phyloP scores from a whole-genome alignment of 1,140 invertebrate genomes.

The Ostrea denselamellosa region DNA sequence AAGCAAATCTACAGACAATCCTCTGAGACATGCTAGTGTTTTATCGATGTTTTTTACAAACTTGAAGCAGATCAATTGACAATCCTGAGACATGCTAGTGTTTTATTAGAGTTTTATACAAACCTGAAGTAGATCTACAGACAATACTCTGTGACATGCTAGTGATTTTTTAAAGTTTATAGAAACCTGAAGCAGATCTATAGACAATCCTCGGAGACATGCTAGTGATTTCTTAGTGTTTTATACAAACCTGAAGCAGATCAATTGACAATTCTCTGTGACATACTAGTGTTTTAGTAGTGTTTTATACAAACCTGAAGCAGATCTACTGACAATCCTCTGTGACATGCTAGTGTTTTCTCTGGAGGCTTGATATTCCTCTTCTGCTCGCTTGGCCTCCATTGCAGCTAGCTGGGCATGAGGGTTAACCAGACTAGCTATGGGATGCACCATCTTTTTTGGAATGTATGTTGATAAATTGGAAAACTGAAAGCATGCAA shows the following conservation, averaged over 20 bases:
- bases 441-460: conserved; percentile 65
- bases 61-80: neutral
- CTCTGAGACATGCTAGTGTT: neutral
- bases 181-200: neutral
- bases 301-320: neutral
- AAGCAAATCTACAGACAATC: neutral
- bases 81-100: conserved; percentile 13
- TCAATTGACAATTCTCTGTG: neutral
- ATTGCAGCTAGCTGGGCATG: conserved; percentile 59
- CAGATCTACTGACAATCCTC: neutral
- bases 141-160: neutral
- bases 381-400: conserved; percentile 50
- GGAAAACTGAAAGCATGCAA: conserved; percentile 47
- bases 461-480: conserved; percentile 56
- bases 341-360: conserved; percentile 44
- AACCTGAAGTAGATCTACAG: neutral
- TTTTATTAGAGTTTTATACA: too few relatives aligned
- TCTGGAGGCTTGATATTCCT: conserved; percentile 52
- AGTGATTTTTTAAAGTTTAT: neutral
- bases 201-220: neutral
- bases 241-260: neutral
- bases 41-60: neutral
- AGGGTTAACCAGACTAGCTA: conserved; percentile 69
- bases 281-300: neutral
- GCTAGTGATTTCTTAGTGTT: conserved; percentile 42